Evolutionary conservation across 2,888 invertebrate species (phyloP).

Genomic region (Campopleginae sp.): DNA sequence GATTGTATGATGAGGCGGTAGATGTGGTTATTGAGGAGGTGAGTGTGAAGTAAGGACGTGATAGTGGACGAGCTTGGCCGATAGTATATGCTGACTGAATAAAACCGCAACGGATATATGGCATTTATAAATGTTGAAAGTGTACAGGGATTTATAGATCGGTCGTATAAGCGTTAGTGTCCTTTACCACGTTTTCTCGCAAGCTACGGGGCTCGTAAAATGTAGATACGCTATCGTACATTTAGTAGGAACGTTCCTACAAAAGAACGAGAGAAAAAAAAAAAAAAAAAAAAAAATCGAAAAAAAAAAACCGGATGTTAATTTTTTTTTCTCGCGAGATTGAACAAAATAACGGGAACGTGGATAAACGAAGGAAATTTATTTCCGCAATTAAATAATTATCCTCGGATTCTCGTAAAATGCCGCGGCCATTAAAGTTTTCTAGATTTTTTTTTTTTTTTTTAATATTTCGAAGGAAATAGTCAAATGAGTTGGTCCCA

Average conservation of each 20-base stretch:
- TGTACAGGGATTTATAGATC: slow-evolving; percentile 64
- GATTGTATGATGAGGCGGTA: slow-evolving; percentile 12
- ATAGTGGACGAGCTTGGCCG: slow-evolving; percentile 37
- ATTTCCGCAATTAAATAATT: background rate
- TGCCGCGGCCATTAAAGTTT: background rate
- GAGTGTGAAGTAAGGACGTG: slow-evolving; percentile 37
- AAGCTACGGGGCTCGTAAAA: slow-evolving; percentile 10
- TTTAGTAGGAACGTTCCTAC: background rate
- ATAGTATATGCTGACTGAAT: background rate
- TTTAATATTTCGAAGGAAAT: background rate
- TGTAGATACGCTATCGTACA: slow-evolving; percentile 11
- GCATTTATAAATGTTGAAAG: slow-evolving; percentile 67
- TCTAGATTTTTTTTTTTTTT: background rate
- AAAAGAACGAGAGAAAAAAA: too few relatives aligned
- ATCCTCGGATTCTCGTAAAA: background rate
- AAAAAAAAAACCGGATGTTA: background rate
- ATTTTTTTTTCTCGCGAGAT: background rate
- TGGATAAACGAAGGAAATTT: slow-evolving; percentile 17
- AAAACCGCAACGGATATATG: slow-evolving; percentile 30
- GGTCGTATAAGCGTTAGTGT: slow-evolving; percentile 56
- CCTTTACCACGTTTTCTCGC: slow-evolving; percentile 35
- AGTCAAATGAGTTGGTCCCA: too few relatives aligned
- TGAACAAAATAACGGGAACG: background rate
- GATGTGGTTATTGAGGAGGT: slow-evolving; percentile 51
- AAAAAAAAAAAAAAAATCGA: too few relatives aligned